Base-by-base conservation (phyloP, 2,113 vertebrate genomes). In the Eulemur macaco region DNA sequence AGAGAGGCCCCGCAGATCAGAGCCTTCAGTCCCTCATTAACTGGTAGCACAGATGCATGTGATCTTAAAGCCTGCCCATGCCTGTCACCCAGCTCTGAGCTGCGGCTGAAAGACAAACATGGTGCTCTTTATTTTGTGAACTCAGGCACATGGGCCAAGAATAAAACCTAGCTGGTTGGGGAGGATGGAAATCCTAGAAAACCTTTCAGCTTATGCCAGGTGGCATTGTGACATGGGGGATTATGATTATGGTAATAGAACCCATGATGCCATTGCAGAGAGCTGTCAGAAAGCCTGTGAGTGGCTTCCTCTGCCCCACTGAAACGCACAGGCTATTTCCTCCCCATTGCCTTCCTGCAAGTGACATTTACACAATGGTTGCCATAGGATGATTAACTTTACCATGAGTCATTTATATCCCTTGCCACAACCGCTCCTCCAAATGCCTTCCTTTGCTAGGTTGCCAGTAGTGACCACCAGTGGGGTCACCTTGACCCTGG, bases 111-210 rank as follows among this genome's bases (percentile, higher is more conserved):
- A 23, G 83, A 52, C 45, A 85, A 31, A 87, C 50, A 96, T 31
- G 54, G 2, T 15, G 45, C 17, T 84, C 29, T 52, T 73, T 47
- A 29, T 88, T 96, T 88, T 66, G 14, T 82, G 80, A 71, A 83
- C 52, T 77, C 11, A 8, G 37, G 45, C 10, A 80, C 42, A 18
- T 23, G 73, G 71, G 27, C 68, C n/a, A 81, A 80, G 82, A 88
- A 68, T 68, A 94, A 86, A 91, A 86, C 42, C 52, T 20, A 47
- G 58, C 60, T 96, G 74, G 54, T 69, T 69, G 54, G 73, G n/a
- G 34, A 93, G 86, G 6, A 34, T 80, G 63, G 77, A 95, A 71
- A 92, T 91, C 94, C 92, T 97, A 77, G 68, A 86, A 95, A 90
- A 47, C 68, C 52, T 94, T 93, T 91, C 7, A 21, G 52, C 83